Base-by-base conservation (phyloP, 2,113 vertebrate genomes). In the Hydrochoerus hydrochaeris region DNA sequence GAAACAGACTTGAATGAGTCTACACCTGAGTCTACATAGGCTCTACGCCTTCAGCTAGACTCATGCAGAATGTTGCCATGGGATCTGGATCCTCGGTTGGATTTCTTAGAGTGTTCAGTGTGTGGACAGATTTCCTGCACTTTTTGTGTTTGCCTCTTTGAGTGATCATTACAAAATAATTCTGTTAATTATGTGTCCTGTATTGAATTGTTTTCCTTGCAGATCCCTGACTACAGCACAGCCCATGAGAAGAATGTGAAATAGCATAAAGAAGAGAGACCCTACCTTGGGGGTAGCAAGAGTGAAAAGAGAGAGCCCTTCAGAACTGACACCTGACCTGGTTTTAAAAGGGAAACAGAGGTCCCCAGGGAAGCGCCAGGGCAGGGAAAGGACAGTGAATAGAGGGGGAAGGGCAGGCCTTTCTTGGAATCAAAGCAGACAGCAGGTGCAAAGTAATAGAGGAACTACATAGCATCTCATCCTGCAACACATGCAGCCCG, bases 401-500 rank as follows among this genome's bases (percentile, higher is more conserved):
- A 2, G 0, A 17, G 0, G 17, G 67, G 57, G 12, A n/a, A 10
- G 11, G 4, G 9, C 2, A 3, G 1, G 14, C 41, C 62, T 75
- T 85, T 49, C 22, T 24, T 65, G 7, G 75, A 89, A 71, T 32
- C 65, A 49, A 89, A 91, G 60, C 63, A 78, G 85, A 75, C 46
- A 85, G 24, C 38, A 84, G 46, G 57, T 89, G 58, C 75, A 85
- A 58, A 69, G 65, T n/a, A 52, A 85, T 46, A 38, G 38, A 90
- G 9, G 13, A 58, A 81, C 16, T 8, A 98, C 97, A 98, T 5
- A 58, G 44, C 80, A 93, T 95, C 95, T 97, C 67, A 54, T 92
- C 81, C 81, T 93, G 60, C 73, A 94, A 95, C 97, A 95, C 94
- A 87, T 38, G 58, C 96, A 97, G 96, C 95, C 69, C 80, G 94